Conservation (phyloP, 2,888 invertebrate genomes). For the Colletes collaris region DNA sequence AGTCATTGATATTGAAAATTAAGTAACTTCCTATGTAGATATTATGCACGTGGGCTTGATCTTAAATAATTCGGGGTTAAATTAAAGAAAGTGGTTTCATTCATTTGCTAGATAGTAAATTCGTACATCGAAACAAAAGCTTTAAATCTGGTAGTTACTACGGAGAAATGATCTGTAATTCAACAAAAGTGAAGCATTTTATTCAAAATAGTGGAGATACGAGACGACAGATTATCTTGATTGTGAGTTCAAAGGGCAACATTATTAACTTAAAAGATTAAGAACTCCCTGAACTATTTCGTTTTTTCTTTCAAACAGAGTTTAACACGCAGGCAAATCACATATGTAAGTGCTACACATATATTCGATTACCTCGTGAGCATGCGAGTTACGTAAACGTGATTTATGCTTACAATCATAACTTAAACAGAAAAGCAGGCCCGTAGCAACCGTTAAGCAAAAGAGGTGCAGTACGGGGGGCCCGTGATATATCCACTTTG, state of each 20-base stretch:
- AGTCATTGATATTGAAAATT: constrained; percentile 18
- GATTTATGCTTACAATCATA: constrained; percentile 10
- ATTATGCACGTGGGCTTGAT: neutral
- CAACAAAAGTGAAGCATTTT: neutral
- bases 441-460: neutral
- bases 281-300: neutral
- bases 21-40: neutral
- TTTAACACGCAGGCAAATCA: neutral
- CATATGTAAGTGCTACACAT: neutral
- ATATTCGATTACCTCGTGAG: constrained; percentile 19
- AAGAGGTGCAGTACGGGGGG: too few relatives aligned
- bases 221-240: neutral
- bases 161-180: neutral
- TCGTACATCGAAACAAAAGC: neutral
- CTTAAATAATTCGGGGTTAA: neutral
- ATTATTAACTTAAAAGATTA: neutral
- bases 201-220: neutral
- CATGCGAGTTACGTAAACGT: constrained; percentile 39
- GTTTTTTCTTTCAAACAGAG: neutral
- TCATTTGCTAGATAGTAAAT: neutral
- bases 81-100: neutral
- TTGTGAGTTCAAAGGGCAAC: neutral
- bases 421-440: constrained; percentile 3
- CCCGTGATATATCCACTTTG: neutral
- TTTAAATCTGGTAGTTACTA: neutral